Conservation (phyloP, 2,888 invertebrate species). For the Lycia hirtaria region DNA sequence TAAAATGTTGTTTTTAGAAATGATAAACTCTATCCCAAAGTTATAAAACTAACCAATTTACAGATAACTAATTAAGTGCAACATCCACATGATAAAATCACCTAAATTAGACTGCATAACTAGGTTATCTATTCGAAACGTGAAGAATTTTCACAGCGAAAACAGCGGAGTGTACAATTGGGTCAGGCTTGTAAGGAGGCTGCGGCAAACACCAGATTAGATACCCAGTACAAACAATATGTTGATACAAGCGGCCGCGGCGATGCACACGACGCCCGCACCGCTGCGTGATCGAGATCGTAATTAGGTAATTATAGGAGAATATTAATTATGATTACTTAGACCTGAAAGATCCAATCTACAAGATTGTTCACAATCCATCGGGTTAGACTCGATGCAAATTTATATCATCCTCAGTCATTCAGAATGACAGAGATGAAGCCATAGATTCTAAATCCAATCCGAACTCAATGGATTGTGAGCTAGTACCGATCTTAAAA, state of each 20-base stretch:
- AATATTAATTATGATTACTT: neutral
- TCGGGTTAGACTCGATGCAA: no score
- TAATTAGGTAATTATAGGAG: conserved; percentile 26
- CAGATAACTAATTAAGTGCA: neutral
- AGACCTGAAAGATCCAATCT: neutral
- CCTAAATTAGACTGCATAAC: conserved; percentile 8
- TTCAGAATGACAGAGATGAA: no score
- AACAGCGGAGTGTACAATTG: conserved; percentile 60
- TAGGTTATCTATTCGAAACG: conserved; percentile 35
- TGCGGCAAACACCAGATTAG: conserved; percentile 75
- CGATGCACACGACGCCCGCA: no score
- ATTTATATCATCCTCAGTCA: no score
- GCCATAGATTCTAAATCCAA: no score
- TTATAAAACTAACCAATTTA: neutral
- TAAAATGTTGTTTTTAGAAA: no score
- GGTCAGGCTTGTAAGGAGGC: conserved; percentile 74
- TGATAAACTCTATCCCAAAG: no score
- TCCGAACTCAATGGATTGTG: no score
- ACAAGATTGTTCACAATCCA: no score
- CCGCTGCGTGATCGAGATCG: conserved; percentile 20
- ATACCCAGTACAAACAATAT: conserved; percentile 68
- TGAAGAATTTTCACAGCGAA: conserved; percentile 41
- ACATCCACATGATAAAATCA: neutral
- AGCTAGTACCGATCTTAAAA: no score
- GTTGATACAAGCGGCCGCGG: conserved; percentile 32